A percentile compares a stretch with the other conserved stretches of the same genome.
Evolutionary conservation across 1,140 invertebrate species (phyloP).

Genomic region (Pachypsylla venusta): DNA sequence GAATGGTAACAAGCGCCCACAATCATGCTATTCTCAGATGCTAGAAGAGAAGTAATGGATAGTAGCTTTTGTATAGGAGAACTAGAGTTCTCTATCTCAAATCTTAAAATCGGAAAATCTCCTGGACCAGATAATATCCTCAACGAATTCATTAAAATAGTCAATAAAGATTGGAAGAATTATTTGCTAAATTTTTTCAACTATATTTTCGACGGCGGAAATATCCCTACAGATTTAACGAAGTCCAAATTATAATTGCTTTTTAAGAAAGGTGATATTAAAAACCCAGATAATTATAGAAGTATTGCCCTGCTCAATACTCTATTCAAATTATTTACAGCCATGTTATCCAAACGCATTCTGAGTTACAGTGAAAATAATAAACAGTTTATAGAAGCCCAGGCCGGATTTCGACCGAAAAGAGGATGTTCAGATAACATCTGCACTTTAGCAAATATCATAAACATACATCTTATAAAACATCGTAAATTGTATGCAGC

Average conservation of each 20-base stretch:
- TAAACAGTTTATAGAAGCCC: background rate
- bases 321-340: slow-evolving; percentile 14
- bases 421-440: background rate
- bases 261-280: slow-evolving; percentile 16
- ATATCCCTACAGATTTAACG: slow-evolving; percentile 11
- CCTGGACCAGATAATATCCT: slow-evolving; percentile 12
- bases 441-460: background rate
- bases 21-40: background rate
- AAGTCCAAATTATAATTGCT: slow-evolving; percentile 8
- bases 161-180: slow-evolving; percentile 14
- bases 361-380: too few relatives aligned
- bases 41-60: background rate
- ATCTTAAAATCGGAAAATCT: slow-evolving; percentile 13
- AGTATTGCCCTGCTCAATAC: slow-evolving; percentile 15
- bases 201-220: slow-evolving; percentile 10
- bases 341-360: too few relatives aligned
- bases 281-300: slow-evolving; percentile 15
- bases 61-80: background rate
- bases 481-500: background rate
- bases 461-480: background rate
- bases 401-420: background rate
- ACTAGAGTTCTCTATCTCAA: background rate
- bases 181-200: slow-evolving; percentile 16
- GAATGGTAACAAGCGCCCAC: background rate
- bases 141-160: slow-evolving; percentile 14